Evolutionary conservation across 1,140 invertebrate species (phyloP), one percentile per base, ranked within the genome.

Genomic region (Megalopta genalis): DNA sequence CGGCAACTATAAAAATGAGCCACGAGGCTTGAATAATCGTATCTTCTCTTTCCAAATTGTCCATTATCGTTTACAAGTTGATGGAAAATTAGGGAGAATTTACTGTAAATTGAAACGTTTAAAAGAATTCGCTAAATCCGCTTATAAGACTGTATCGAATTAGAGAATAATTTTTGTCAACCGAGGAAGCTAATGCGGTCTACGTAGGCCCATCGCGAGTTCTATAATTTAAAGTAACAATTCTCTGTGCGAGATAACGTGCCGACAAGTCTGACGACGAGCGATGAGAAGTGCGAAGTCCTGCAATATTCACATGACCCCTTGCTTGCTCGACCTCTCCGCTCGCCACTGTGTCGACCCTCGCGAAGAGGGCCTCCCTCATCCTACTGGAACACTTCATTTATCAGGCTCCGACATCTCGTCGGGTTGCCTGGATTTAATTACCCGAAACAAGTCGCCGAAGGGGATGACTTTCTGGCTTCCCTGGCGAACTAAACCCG

Each of bases 361-460:
- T 70, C 81, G 10, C 71, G 75, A 80, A 72, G 86, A 86, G 69
- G 70, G 62, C 49, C 81, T 81, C 77, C 73, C 84, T 85, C 81
- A 79, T 85, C 75, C 80, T 68, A 81, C 21, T 69, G 70, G 74
- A 87, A 84, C 87, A 85, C 83, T 88, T 88, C 86, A 87, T 88
- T 88, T 88, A 88, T 88, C 86, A 86, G 86, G 60, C 79, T 87
- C 87, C 86, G 87, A 88, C 87, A 87, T 88, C 86, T 86, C 86
- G 81, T 88, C 81, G 87, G 86, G 80, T 83, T 77, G 80, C 86
- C 83, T 68, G 86, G 80, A 88, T 88, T 88, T 88, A 88, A 88
- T 88, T 88, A 88, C 86, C 83, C 85, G 86, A 88, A 88, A 88
- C 87, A 87, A 88, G 85, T 87, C 80, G 82, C 80, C 86, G 79